Percentiles rank a stretch among this genome's conserved stretches.
phyloP scores from a whole-genome alignment of 2,797 vertebrate species.

The Pygocentrus nattereri region DNA sequence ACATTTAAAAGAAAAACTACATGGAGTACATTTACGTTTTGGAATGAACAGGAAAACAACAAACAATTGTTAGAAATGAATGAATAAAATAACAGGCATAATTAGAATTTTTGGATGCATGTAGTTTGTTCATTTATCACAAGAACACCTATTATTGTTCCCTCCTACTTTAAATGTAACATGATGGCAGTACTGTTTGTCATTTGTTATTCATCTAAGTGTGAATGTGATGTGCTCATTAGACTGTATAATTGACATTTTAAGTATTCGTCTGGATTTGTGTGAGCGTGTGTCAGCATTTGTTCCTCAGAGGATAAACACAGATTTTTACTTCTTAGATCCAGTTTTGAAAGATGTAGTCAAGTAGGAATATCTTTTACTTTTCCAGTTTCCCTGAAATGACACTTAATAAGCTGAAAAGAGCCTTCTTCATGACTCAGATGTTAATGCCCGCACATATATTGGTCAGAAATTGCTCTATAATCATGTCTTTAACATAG shows the following conservation, averaged over 20 bases:
- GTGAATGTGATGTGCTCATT: slow-evolving; percentile 19
- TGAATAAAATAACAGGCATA: no score
- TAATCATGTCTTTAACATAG: background rate
- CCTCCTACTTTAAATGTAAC: background rate
- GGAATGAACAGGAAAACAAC: no score
- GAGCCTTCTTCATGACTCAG: background rate
- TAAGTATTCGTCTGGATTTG: background rate
- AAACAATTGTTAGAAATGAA: no score
- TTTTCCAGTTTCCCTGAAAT: background rate
- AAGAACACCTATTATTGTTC: background rate
- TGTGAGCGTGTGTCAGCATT: background rate
- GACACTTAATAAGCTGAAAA: background rate
- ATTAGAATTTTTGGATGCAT: no score
- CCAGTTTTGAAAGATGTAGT: background rate
- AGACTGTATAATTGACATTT: slow-evolving; percentile 30
- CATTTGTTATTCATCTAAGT: slow-evolving; percentile 10
- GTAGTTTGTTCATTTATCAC: no score
- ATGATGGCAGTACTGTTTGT: background rate
- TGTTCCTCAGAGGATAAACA: background rate
- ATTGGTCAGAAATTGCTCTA: no score
- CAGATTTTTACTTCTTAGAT: background rate
- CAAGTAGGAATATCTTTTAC: background rate
- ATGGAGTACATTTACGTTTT: no score
- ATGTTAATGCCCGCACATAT: background rate
- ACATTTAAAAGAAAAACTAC: no score